Evolutionary conservation across 2,888 invertebrate species (phyloP).

Genomic region (Oeneis ivallda): DNA sequence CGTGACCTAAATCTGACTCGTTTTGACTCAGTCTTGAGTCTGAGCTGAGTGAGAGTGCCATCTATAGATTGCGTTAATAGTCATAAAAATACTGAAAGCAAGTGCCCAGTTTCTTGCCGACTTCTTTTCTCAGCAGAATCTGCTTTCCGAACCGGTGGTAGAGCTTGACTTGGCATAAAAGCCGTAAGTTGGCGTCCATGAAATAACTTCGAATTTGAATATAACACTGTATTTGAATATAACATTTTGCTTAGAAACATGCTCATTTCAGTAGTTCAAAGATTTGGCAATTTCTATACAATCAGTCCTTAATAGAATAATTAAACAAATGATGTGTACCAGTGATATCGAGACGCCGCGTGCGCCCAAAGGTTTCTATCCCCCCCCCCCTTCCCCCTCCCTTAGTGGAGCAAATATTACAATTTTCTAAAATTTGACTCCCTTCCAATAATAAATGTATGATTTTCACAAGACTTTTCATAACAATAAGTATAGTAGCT

Average conservation of each 20-base stretch:
- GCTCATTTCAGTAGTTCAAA: neutral
- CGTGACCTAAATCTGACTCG: too few relatives aligned
- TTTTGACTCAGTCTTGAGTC: too few relatives aligned
- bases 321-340: conserved; percentile 74
- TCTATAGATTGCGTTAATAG: too few relatives aligned
- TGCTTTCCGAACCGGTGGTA: too few relatives aligned
- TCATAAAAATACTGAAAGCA: too few relatives aligned
- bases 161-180: too few relatives aligned
- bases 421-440: neutral
- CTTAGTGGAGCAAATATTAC: neutral
- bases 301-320: conserved; percentile 38
- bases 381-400: neutral
- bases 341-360: conserved; percentile 64
- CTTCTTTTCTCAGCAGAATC: too few relatives aligned
- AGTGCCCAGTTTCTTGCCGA: too few relatives aligned
- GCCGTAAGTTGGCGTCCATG: too few relatives aligned
- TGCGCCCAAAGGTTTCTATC: conserved; percentile 30
- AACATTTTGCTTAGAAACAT: neutral
- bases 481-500: neutral
- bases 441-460: neutral
- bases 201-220: too few relatives aligned
- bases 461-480: neutral
- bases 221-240: too few relatives aligned
- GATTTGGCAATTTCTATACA: conserved; percentile 4
- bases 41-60: too few relatives aligned